Evolutionary conservation across 2,113 vertebrate species (phyloP).

Genomic region (Suricata suricatta): DNA sequence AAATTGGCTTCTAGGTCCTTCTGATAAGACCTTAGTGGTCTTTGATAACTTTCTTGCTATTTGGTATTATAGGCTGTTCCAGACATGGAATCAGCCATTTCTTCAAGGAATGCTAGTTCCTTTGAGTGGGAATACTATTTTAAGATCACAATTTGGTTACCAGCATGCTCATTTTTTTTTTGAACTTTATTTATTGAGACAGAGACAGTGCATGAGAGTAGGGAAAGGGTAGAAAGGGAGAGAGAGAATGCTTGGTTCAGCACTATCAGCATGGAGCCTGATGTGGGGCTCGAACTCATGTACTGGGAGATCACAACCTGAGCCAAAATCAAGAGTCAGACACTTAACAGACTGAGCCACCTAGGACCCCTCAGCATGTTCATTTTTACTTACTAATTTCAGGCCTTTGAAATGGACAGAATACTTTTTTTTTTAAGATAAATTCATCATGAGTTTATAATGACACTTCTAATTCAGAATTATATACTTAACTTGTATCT

Average conservation of each 20-base stretch:
- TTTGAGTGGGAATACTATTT: background rate
- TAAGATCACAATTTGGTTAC: background rate
- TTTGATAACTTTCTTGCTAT: background rate
- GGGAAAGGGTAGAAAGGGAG: too few species aligned
- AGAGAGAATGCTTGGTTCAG: too few species aligned
- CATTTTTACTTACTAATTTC: background rate
- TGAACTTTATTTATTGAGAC: too few species aligned
- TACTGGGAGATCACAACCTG: too few species aligned
- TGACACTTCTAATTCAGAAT: background rate
- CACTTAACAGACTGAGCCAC: too few species aligned
- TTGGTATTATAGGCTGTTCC: background rate
- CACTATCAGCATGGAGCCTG: too few species aligned
- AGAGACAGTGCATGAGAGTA: too few species aligned
- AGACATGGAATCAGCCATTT: background rate
- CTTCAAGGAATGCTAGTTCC: background rate
- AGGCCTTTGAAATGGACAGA: background rate
- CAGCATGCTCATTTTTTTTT: background rate
- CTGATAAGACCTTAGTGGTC: background rate
- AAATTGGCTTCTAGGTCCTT: background rate
- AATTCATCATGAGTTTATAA: constrained; percentile 4
- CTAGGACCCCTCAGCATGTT: background rate
- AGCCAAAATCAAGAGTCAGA: too few species aligned
- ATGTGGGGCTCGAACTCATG: too few species aligned
- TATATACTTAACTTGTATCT: background rate
- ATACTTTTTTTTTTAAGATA: background rate